Evolutionary conservation across 2,113 vertebrate species (phyloP).

Genomic region (Proteles cristata): DNA sequence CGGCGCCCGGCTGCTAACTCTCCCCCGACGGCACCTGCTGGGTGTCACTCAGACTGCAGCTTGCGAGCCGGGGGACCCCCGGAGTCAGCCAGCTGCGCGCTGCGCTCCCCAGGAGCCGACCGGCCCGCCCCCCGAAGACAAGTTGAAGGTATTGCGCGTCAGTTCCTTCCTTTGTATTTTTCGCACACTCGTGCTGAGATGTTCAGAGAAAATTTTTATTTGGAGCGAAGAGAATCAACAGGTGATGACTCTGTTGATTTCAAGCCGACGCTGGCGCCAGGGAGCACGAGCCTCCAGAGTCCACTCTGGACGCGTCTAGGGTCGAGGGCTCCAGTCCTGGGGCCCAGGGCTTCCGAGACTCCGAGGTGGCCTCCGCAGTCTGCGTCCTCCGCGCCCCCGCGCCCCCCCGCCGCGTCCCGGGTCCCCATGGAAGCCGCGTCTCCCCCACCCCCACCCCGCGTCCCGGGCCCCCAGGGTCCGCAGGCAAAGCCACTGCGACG

Average conservation of each 20-base stretch:
- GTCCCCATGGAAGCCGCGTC: neutral
- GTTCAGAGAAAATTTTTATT: neutral
- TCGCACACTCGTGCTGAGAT: neutral
- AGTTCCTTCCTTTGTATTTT: neutral
- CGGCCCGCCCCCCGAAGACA: neutral
- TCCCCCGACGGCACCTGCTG: neutral
- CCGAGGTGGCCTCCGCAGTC: too few species aligned
- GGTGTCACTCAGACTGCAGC: neutral
- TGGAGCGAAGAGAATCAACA: neutral
- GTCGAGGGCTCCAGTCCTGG: neutral
- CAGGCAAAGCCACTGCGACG: neutral
- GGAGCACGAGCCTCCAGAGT: neutral
- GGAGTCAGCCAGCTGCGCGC: too few species aligned
- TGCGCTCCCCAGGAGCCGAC: neutral
- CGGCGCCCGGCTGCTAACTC: neutral
- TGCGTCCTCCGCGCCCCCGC: neutral
- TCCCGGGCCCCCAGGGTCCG: too few species aligned
- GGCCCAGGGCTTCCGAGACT: neutral
- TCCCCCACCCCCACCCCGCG: rapidly evolving
- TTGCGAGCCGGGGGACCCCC: neutral
- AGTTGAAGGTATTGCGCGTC: neutral
- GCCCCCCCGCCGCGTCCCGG: too few species aligned
- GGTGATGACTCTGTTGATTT: neutral
- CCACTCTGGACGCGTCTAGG: neutral
- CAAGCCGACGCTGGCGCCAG: neutral